phyloP scores from a whole-genome alignment of 2,797 vertebrate species.

The Loris lydekkerianus region DNA sequence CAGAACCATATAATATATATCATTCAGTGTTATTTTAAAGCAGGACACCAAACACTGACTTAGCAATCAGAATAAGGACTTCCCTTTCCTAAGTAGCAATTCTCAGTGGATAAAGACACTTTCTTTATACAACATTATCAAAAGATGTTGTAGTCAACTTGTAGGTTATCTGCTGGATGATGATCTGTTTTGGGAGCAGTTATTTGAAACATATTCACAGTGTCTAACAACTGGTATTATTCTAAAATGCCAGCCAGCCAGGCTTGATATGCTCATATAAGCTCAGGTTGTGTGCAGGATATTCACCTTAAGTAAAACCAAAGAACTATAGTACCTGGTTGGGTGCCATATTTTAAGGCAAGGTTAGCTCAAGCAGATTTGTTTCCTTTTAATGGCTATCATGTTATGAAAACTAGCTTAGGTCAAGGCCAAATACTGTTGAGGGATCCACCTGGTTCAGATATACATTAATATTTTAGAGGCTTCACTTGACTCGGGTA shows the following conservation, averaged over 20 bases:
- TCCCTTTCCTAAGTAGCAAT: conserved; percentile 41
- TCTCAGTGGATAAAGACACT: not conserved
- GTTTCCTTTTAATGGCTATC: not conserved
- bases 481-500: not conserved
- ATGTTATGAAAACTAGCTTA: not conserved
- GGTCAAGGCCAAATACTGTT: not conserved
- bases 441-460: not conserved
- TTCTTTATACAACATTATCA: conserved; percentile 7
- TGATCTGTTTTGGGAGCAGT: not conserved
- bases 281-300: not conserved
- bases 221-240: not conserved
- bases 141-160: not conserved
- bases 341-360: not conserved
- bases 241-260: not conserved
- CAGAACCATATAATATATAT: conserved; percentile 51
- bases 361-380: not conserved
- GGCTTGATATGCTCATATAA: too few relatives aligned
- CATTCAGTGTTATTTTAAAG: conserved; percentile 68
- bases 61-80: conserved; percentile 43
- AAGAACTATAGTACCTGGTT: not conserved
- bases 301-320: not conserved
- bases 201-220: conserved; percentile 38
- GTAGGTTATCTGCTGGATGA: not conserved
- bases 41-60: conserved; percentile 53
- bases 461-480: not conserved